A percentile compares a stretch with the other conserved stretches of the same genome.
Evolutionary conservation across 2,797 vertebrate species (phyloP).

Genomic region (Melanogrammus aeglefinus): DNA sequence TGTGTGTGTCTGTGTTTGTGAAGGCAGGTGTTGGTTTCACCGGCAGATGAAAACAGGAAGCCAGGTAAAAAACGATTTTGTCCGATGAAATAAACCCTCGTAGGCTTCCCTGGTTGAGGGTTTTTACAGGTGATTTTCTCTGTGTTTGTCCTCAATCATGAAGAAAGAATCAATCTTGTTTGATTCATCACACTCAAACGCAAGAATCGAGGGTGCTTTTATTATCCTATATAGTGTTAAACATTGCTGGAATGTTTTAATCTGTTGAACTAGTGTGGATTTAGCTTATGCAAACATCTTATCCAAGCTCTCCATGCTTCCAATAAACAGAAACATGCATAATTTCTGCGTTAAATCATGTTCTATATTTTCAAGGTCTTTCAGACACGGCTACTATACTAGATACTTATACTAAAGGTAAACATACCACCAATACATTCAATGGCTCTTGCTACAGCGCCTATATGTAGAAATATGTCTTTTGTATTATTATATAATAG

Average conservation of each 20-base stretch:
- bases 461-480: neutral
- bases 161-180: slow-evolving; percentile 45
- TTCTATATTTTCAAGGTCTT: neutral
- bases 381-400: neutral
- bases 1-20: slow-evolving; percentile 22
- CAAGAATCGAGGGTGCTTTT: slow-evolving; percentile 34
- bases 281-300: neutral
- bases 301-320: neutral
- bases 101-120: slow-evolving; percentile 36
- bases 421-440: neutral
- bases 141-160: slow-evolving; percentile 40
- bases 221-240: neutral
- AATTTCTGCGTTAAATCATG: neutral
- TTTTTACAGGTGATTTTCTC: slow-evolving; percentile 34
- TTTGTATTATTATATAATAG: neutral
- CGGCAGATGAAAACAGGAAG: slow-evolving; percentile 71
- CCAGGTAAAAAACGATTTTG: slow-evolving; percentile 57
- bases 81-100: slow-evolving; percentile 56
- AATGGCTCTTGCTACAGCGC: neutral
- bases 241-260: slow-evolving; percentile 11
- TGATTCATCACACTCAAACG: slow-evolving; percentile 34
- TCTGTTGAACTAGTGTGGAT: neutral
- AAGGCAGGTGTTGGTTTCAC: slow-evolving; percentile 73
- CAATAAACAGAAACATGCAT: neutral
- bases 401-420: neutral